Evolutionary conservation across 2,888 invertebrate genomes (phyloP).

Genomic region (Stenolophus ochropezus): DNA sequence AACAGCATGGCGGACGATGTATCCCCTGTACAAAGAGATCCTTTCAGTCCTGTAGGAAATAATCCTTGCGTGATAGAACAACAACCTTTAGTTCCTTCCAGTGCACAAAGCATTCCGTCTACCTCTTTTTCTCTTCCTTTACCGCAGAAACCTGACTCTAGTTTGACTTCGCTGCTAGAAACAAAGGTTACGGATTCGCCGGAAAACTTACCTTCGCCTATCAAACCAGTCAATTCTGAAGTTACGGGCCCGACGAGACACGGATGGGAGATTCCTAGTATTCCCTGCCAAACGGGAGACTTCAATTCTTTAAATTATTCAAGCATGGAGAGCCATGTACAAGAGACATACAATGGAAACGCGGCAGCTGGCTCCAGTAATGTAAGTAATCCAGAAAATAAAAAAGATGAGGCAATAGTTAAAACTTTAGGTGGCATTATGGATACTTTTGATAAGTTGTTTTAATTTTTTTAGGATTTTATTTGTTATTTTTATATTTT

Average conservation of each 20-base stretch:
- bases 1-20: constrained; percentile 80
- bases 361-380: constrained; percentile 10
- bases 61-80: constrained; percentile 68
- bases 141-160: constrained; percentile 61
- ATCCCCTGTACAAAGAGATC: constrained; percentile 72
- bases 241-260: constrained; percentile 79
- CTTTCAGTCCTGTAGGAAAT: constrained; percentile 75
- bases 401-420: constrained; percentile 60
- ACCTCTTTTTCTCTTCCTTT: constrained; percentile 65
- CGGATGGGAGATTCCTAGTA: constrained; percentile 79
- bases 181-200: constrained; percentile 66
- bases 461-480: constrained; percentile 57
- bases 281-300: constrained; percentile 80
- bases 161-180: constrained; percentile 66
- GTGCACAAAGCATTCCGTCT: constrained; percentile 63
- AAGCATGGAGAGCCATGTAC: not conserved
- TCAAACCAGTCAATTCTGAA: constrained; percentile 71
- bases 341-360: not conserved
- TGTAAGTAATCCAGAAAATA: constrained; percentile 42
- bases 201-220: constrained; percentile 68
- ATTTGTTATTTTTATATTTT: constrained; percentile 18
- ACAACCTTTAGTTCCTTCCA: constrained; percentile 69
- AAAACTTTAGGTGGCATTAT: constrained; percentile 62
- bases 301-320: constrained; percentile 67
- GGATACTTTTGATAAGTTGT: constrained; percentile 62